These are phyloP conservation scores for Chelonus insularis DNA, from an alignment of 1,140 invertebrate species.

Conservation along the genomic window DNA sequence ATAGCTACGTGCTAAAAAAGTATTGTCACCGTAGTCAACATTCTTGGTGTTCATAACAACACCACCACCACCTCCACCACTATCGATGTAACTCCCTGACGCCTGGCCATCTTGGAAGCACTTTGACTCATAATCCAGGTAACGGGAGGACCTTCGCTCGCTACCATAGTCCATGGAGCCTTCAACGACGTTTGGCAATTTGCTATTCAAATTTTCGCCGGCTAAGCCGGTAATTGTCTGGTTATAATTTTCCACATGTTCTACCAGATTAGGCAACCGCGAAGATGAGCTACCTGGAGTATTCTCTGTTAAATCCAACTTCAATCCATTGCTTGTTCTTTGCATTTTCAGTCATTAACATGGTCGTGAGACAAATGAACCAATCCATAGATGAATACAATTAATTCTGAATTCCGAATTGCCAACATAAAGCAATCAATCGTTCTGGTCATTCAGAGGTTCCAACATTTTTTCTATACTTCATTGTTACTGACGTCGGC, in stretches of 20 bases:
- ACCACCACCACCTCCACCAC: conserved; percentile 20
- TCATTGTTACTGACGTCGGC: conserved; percentile 13
- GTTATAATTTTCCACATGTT: conserved; percentile 53
- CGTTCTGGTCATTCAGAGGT: neutral
- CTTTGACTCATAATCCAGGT: conserved; percentile 52
- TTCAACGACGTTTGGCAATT: conserved; percentile 58
- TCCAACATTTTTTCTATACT: neutral
- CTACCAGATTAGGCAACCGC: conserved; percentile 54
- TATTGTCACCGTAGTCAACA: conserved; percentile 33
- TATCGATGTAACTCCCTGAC: conserved; percentile 22
- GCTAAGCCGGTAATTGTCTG: conserved; percentile 34
- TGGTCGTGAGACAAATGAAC: conserved; percentile 40
- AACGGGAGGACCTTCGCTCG: conserved; percentile 60
- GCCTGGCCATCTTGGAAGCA: conserved; percentile 40
- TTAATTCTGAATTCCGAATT: neutral
- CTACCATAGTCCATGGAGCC: conserved; percentile 68
- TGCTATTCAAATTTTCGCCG: conserved; percentile 58
- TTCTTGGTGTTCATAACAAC: conserved; percentile 4
- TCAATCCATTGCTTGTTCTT: conserved; percentile 56
- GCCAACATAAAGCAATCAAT: neutral
- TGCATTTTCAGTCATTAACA: conserved; percentile 56
- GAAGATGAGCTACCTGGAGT: conserved; percentile 56
- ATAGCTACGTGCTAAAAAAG: conserved; percentile 42
- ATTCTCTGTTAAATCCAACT: conserved; percentile 57
- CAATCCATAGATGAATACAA: neutral